Conservation (phyloP, 2,797 vertebrate genomes). For the Gouania willdenowi region DNA sequence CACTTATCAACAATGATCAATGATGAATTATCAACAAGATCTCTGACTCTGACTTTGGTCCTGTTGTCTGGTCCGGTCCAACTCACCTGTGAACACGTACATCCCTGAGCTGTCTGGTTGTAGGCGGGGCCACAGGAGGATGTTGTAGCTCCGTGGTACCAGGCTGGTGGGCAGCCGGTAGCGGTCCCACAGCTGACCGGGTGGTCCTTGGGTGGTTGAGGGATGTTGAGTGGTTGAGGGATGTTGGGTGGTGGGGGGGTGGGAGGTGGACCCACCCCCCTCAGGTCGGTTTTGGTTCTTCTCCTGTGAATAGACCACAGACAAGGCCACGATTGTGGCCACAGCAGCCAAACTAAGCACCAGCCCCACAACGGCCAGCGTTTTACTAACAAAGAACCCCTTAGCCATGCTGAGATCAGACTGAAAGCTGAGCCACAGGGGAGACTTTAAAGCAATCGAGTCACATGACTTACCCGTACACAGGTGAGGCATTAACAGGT, state of each 20-base stretch:
- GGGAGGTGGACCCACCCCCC: slow-evolving; percentile 9
- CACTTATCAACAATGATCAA: too few relatives aligned
- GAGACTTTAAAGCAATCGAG: too few relatives aligned
- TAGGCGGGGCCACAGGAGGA: slow-evolving; percentile 82
- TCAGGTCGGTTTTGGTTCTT: slow-evolving; percentile 64
- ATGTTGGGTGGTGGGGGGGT: slow-evolving; percentile 39
- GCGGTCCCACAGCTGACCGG: slow-evolving; percentile 75
- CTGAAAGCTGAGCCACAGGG: too few relatives aligned
- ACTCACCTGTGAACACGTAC: slow-evolving; percentile 83
- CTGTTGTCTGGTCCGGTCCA: too few relatives aligned
- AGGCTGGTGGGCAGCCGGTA: slow-evolving; percentile 79
- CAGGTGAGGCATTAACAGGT: too few relatives aligned
- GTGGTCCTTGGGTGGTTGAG: slow-evolving; percentile 30
- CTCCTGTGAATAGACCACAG: slow-evolving; percentile 83
- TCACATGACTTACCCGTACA: too few relatives aligned
- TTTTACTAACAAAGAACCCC: slow-evolving; percentile 85
- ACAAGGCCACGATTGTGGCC: slow-evolving; percentile 83
- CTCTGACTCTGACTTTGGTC: too few relatives aligned
- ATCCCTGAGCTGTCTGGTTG: neutral
- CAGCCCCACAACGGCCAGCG: slow-evolving; percentile 55
- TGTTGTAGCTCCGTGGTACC: slow-evolving; percentile 68
- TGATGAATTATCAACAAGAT: neutral
- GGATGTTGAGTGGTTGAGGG: too few relatives aligned
- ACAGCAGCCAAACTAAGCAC: slow-evolving; percentile 66
- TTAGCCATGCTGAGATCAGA: slow-evolving; percentile 85